Evolutionary conservation across 2,888 invertebrate genomes (phyloP), one percentile per base, ranked within the genome.

Genomic region (Drosophila borborema): DNA sequence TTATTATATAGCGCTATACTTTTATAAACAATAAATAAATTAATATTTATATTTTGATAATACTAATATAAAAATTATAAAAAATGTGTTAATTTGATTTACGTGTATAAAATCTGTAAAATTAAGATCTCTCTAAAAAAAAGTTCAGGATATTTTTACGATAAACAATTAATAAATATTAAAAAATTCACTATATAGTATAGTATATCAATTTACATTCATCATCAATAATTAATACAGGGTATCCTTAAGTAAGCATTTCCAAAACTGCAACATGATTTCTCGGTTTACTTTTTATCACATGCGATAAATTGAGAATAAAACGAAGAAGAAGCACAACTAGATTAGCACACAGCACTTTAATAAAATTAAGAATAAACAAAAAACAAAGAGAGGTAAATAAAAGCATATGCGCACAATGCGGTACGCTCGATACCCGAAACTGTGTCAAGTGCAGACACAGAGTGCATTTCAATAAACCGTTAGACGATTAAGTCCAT

Each of bases 221-320:
- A 36, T 14, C 14, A 38, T 38, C 16, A 3, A 38, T 38, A 16
- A 38, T 6, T 16, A 16, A 16, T 38, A 20, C 18, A 41, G 49
- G 49, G 60, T 60, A 60, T 60, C 16, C 16, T 28, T 0, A 31
- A n/a, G 23, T 12, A 1, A 7, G 1, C n/a, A 45, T 10, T 34
- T 16, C 1, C 0, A 3, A 12, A 12, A 14, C 4, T n/a, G 2
- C 3, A 23, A 1, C 12, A 48, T 48, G 16, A 38, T 3, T 7
- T 38, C 18, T 55, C 36, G 16, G 1, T 34, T 51, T 48, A 14
- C 9, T 59, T 68, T 88, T 84, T 81, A 86, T 82, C 89, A 63
- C 60, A 63, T 4, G 78, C 68, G 73, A 88, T 88, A 88, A 86
- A 82, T 38, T 46, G 20, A n/a, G 41, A 63, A 64, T 54, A 67